A percentile compares a stretch with the other conserved stretches of the same genome.
phyloP scores from a whole-genome alignment of 2,888 invertebrate genomes.

The Miltochrista miniata region DNA sequence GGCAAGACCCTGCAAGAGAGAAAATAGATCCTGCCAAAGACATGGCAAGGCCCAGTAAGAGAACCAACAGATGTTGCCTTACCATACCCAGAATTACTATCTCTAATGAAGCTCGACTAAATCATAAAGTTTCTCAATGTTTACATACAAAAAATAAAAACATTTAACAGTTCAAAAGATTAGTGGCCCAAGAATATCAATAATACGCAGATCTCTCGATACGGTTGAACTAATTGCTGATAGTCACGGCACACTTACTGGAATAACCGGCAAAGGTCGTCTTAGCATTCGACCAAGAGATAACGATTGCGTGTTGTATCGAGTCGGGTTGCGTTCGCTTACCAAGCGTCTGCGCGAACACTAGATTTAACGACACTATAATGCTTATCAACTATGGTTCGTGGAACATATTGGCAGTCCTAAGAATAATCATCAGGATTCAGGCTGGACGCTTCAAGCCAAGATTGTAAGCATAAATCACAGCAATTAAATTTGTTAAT shows the following conservation, averaged over 20 bases:
- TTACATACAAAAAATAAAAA: too few relatives aligned
- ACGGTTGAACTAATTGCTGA: conserved; percentile 48
- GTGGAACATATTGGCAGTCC: neutral
- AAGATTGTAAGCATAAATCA: neutral
- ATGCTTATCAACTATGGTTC: conserved; percentile 3
- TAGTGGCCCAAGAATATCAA: conserved; percentile 21
- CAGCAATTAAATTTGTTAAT: neutral
- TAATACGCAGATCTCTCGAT: conserved; percentile 42
- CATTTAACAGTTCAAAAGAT: neutral
- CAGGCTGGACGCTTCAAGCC: neutral
- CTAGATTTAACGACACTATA: conserved; percentile 8
- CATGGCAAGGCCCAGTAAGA: too few relatives aligned
- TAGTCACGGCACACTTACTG: conserved; percentile 57
- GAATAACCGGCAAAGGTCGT: conserved; percentile 60
- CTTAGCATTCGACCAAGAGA: conserved; percentile 48
- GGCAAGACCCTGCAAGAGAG: too few relatives aligned
- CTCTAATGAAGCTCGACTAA: too few relatives aligned
- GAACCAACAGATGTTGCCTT: too few relatives aligned
- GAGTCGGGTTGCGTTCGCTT: conserved; percentile 24
- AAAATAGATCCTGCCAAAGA: too few relatives aligned
- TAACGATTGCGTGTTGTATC: conserved; percentile 49
- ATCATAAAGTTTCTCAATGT: too few relatives aligned
- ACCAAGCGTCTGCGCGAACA: conserved; percentile 14
- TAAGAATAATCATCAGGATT: neutral
- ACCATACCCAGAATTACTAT: too few relatives aligned